Percentiles rank a stretch among this genome's conserved stretches.
These are phyloP conservation scores for Nasonia giraulti DNA, from an alignment of 1,140 invertebrate species.

Conservation along the genomic window DNA sequence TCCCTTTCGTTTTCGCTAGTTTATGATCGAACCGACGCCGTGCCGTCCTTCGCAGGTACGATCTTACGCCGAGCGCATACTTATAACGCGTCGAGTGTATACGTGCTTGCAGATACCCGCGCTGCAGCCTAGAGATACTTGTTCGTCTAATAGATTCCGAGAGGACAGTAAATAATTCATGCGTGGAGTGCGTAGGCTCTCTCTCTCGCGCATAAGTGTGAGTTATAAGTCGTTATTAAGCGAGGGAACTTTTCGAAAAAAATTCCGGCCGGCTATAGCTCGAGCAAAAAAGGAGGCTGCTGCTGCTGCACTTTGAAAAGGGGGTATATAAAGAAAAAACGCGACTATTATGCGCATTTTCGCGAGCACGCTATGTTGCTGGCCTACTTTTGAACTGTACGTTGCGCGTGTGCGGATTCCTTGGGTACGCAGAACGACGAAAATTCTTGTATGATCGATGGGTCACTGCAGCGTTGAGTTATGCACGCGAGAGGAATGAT, in stretches of 20 bases:
- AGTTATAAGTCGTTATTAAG: conserved; percentile 16
- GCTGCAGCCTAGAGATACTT: not conserved
- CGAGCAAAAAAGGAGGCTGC: not conserved
- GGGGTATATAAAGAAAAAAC: not conserved
- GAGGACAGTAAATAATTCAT: conserved; percentile 43
- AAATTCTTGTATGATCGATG: not conserved
- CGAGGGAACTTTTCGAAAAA: not conserved
- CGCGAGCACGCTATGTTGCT: not conserved
- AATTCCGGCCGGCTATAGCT: too few species aligned
- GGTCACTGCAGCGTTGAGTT: too few species aligned
- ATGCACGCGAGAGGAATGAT: not conserved
- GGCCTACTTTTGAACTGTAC: not conserved
- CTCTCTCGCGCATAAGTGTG: not conserved
- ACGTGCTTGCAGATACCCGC: not conserved
- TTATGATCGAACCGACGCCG: conserved; percentile 24
- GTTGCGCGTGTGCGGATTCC: not conserved
- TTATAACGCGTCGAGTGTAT: too few species aligned
- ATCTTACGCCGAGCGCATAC: not conserved
- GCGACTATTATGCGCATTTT: not conserved
- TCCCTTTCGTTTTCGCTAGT: conserved; percentile 44
- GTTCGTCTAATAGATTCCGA: conserved; percentile 38
- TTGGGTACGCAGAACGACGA: not conserved
- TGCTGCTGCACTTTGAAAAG: not conserved
- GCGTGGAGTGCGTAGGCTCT: conserved; percentile 35
- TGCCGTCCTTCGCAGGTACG: conserved; percentile 33